Base-by-base conservation (phyloP, 1,140 invertebrate species). In the Neocloeon triangulifer region DNA sequence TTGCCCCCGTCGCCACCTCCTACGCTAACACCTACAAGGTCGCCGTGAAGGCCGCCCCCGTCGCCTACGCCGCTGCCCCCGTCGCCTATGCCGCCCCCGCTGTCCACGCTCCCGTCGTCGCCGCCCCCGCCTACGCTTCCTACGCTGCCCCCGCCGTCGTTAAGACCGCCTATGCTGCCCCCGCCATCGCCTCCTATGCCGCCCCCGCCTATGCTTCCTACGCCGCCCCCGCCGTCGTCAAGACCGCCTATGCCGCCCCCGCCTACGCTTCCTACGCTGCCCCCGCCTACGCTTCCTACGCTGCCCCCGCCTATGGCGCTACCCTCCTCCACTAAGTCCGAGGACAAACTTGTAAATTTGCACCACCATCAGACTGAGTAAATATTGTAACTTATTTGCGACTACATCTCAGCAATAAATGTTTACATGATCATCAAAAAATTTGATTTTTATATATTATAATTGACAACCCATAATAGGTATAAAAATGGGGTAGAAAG, bases 291-390 rank as follows among this genome's bases (percentile, higher is more conserved):
- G 9, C 27, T 9, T 27, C 27, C 27, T 29, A 29, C 27, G 27
- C 27, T 14, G 27, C 27, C 27, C 27, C 27, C 27, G 27, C 27
- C 27, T n/a, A n/a, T n/a, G n/a, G n/a, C n/a, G n/a, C n/a, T n/a
- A n/a, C n/a, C n/a, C n/a, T n/a, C n/a, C n/a, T n/a, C n/a, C n/a
- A n/a, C n/a, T n/a, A n/a, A n/a, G n/a, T n/a, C n/a, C n/a, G n/a
- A n/a, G n/a, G n/a, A n/a, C n/a, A n/a, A n/a, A n/a, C n/a, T n/a
- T n/a, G n/a, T n/a, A n/a, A n/a, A n/a, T n/a, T n/a, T n/a, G n/a
- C n/a, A n/a, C n/a, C n/a, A n/a, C n/a, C n/a, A n/a, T n/a, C n/a
- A n/a, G n/a, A n/a, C n/a, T n/a, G n/a, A n/a, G n/a, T n/a, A n/a
- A n/a, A n/a, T n/a, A n/a, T n/a, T n/a, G n/a, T n/a, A n/a, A n/a